These are phyloP conservation scores for Autographa pulchrina DNA, from an alignment of 2,888 invertebrate genomes.

Conservation along the genomic window DNA sequence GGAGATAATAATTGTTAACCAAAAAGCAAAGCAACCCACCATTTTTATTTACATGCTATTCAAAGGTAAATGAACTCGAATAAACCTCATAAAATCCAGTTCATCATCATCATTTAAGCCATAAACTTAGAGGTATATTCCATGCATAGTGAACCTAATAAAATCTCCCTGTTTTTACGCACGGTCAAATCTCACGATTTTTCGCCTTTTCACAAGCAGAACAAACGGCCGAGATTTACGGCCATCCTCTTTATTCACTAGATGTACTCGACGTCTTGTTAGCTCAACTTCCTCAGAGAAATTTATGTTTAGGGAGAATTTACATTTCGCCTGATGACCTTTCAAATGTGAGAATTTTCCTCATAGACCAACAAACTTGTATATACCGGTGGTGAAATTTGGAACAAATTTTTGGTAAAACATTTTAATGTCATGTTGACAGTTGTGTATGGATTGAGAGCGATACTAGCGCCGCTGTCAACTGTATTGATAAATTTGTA, in stretches of 20 bases:
- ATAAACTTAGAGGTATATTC: neutral
- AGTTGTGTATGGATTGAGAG: neutral
- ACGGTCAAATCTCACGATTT: slow-evolving; percentile 38
- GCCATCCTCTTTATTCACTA: slow-evolving; percentile 60
- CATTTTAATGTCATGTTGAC: neutral
- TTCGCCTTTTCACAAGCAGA: slow-evolving; percentile 62
- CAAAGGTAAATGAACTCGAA: neutral
- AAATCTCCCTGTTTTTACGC: slow-evolving; percentile 21
- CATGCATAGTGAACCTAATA: slow-evolving; percentile 17
- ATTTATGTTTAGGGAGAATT: slow-evolving; percentile 62
- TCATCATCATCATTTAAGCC: slow-evolving; percentile 2
- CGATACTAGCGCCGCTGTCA: neutral
- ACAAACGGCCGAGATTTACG: slow-evolving; percentile 71
- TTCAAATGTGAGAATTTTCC: slow-evolving; percentile 26
- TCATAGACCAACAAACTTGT: slow-evolving; percentile 7
- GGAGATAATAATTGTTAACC: neutral
- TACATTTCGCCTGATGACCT: slow-evolving; percentile 54
- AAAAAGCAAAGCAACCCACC: neutral
- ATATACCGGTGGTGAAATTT: neutral
- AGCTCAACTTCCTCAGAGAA: slow-evolving; percentile 64
- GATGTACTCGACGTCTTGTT: slow-evolving; percentile 72
- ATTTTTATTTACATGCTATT: neutral
- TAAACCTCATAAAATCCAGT: neutral
- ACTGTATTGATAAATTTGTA: neutral
- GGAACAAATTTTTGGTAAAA: neutral